Percentiles rank a stretch among this genome's conserved stretches.
These are phyloP conservation scores for Drosophila antonietae DNA, from an alignment of 2,888 invertebrate genomes.

Conservation along the genomic window DNA sequence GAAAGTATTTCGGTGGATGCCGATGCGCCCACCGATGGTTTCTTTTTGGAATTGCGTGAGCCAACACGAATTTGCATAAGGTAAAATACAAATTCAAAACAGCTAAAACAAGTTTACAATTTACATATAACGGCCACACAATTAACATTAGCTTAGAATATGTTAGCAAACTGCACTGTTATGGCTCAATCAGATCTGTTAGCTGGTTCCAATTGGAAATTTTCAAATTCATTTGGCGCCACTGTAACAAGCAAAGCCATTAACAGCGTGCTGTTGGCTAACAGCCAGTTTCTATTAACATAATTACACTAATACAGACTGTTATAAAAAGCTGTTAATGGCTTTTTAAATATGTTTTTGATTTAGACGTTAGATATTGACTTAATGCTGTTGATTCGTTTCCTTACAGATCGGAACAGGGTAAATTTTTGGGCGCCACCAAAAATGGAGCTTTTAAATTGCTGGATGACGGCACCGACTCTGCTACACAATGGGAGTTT, in stretches of 20 bases:
- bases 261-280: not conserved
- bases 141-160: not conserved
- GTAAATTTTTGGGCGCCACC: conserved; percentile 93
- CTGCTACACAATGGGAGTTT: conserved; percentile 97
- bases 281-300: not conserved
- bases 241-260: not conserved
- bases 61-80: conserved; percentile 96
- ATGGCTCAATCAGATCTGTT: not conserved
- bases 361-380: not conserved
- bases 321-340: not conserved
- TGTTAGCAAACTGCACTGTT: not conserved
- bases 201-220: not conserved
- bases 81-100: conserved; percentile 82
- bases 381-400: not conserved
- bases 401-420: conserved; percentile 85
- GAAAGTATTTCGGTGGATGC: conserved; percentile 95
- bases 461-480: conserved; percentile 90
- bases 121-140: not conserved
- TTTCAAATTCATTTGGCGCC: not conserved
- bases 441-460: conserved; percentile 96
- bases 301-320: not conserved
- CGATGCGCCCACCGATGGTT: conserved; percentile 92
- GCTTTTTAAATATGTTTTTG: not conserved
- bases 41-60: conserved; percentile 96
- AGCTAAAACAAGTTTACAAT: not conserved